Evolutionary conservation across 2,888 invertebrate species (phyloP).

Genomic region (Vanessa cardui): DNA sequence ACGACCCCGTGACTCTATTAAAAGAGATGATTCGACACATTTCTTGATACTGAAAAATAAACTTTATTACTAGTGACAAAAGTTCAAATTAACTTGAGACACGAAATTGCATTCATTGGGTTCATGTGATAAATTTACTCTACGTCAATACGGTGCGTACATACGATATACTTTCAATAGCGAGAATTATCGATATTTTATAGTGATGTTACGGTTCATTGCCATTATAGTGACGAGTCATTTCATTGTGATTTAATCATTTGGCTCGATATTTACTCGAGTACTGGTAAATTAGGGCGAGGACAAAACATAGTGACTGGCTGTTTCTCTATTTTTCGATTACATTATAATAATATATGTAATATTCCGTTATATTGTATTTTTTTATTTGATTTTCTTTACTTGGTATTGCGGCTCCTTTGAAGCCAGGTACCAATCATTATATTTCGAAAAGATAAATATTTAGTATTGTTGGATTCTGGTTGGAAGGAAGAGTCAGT

Average conservation of each 20-base stretch:
- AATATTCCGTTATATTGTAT: no score
- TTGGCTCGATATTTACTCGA: constrained; percentile 16
- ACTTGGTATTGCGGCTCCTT: no score
- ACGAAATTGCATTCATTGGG: constrained; percentile 8
- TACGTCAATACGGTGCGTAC: constrained; percentile 28
- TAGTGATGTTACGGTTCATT: constrained; percentile 33
- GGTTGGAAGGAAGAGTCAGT: no score
- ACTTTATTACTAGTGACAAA: background rate
- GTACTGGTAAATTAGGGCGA: constrained; percentile 7
- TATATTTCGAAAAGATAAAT: no score
- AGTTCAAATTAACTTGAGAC: constrained; percentile 4
- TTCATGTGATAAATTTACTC: constrained; percentile 26
- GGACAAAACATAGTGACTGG: constrained; percentile 40
- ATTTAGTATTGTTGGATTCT: no score
- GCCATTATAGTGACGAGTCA: constrained; percentile 20
- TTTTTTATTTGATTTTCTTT: no score
- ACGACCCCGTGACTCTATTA: constrained; percentile 34
- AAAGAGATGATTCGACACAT: constrained; percentile 32
- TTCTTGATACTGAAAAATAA: background rate
- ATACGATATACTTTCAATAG: constrained; percentile 30
- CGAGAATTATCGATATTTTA: constrained; percentile 23
- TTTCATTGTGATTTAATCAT: constrained; percentile 28
- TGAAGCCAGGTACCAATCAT: no score
- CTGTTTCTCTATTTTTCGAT: constrained; percentile 4
- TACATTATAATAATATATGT: background rate